phyloP scores from a whole-genome alignment of 2,113 vertebrate genomes.

The Plecturocebus donacophilus region DNA sequence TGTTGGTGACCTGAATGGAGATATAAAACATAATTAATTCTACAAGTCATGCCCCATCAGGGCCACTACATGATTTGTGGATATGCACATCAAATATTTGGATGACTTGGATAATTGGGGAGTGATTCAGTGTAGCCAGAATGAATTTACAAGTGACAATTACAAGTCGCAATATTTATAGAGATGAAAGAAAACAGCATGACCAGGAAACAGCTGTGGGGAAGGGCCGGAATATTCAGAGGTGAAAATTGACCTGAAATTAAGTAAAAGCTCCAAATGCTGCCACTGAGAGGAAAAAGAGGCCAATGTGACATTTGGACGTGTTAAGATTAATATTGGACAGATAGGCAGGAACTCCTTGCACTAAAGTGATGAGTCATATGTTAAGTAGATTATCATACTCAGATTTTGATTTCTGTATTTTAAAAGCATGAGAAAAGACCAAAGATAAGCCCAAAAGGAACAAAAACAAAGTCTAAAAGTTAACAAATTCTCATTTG shows the following conservation, averaged over 20 bases:
- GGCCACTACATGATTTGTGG: not conserved
- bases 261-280: not conserved
- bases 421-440: not conserved
- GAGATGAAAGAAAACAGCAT: not conserved
- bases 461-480: not conserved
- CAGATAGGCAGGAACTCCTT: not conserved
- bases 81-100: not conserved
- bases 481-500: not conserved
- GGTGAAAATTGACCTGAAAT: not conserved
- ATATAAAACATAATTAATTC: not conserved
- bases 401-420: not conserved
- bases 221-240: not conserved
- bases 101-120: not conserved
- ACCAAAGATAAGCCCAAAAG: not conserved
- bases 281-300: not conserved
- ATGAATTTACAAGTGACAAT: not conserved
- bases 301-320: not conserved
- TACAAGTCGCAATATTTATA: not conserved
- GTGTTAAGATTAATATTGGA: not conserved
- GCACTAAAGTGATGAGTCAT: not conserved
- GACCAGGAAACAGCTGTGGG: not conserved
- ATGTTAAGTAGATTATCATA: not conserved
- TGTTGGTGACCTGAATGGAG: not conserved
- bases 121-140: not conserved
- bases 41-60: not conserved